Percentiles rank a stretch among this genome's conserved stretches.
phyloP scores from a whole-genome alignment of 2,888 invertebrate species.

The Theretra japonica region DNA sequence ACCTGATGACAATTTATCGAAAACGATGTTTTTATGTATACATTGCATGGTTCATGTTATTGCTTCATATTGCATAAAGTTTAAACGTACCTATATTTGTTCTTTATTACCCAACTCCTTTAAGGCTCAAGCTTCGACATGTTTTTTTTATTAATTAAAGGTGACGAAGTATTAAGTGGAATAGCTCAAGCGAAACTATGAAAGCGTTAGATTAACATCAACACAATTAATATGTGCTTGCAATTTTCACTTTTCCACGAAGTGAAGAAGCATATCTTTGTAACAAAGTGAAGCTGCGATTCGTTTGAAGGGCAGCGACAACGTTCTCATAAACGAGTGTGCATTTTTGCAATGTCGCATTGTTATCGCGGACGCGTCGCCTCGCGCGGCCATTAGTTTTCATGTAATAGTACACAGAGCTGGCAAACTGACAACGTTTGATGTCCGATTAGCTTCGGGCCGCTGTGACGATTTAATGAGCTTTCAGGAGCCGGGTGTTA shows the following conservation, averaged over 20 bases:
- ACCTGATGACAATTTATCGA: too few relatives aligned
- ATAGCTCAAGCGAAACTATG: not conserved
- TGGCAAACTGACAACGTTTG: slow-evolving; percentile 49
- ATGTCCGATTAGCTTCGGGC: slow-evolving; percentile 42
- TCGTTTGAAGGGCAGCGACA: not conserved
- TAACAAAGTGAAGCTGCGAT: not conserved
- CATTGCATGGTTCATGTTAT: too few relatives aligned
- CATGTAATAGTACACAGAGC: slow-evolving; percentile 38
- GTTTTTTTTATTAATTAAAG: too few relatives aligned
- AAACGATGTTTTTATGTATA: too few relatives aligned
- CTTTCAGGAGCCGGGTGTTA: slow-evolving; percentile 41
- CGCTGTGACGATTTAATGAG: slow-evolving; percentile 39
- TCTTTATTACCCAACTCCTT: not conserved
- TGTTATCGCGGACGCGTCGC: slow-evolving; percentile 6
- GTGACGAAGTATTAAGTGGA: too few relatives aligned
- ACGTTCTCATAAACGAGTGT: not conserved
- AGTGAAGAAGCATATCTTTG: not conserved
- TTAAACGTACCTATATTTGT: too few relatives aligned
- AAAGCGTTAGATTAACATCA: too few relatives aligned
- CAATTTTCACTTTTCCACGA: not conserved
- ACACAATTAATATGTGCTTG: too few relatives aligned
- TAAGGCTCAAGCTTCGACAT: not conserved
- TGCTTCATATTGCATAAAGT: too few relatives aligned
- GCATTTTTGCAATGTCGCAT: slow-evolving; percentile 25
- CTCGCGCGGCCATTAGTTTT: slow-evolving; percentile 35